These are phyloP conservation scores for Hirtodrosophila alboralis DNA, from an alignment of 2,888 invertebrate species.

Conservation along the genomic window DNA sequence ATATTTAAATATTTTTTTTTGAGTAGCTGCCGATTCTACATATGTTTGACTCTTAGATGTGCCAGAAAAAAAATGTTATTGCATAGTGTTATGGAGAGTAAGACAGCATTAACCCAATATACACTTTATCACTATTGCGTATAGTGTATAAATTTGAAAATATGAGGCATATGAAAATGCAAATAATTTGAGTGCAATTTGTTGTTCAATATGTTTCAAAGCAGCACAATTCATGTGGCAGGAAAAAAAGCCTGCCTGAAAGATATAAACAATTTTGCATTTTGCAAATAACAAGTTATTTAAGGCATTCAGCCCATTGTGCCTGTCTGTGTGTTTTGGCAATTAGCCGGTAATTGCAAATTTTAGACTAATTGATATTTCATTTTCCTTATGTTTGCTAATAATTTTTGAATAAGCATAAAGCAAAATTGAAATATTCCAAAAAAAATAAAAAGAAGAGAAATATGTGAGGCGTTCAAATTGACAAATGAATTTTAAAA, in stretches of 20 bases:
- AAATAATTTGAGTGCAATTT: constrained; percentile 65
- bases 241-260: constrained; percentile 4
- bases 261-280: constrained; percentile 3
- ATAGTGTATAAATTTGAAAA: constrained; percentile 37
- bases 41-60: too few species aligned
- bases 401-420: neutral
- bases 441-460: too few species aligned
- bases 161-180: constrained; percentile 41
- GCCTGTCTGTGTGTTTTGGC: constrained; percentile 4
- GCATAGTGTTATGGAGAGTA: too few species aligned
- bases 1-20: too few species aligned
- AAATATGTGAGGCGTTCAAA: too few species aligned
- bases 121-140: too few species aligned
- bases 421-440: too few species aligned
- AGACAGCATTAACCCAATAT: too few species aligned
- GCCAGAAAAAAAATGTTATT: too few species aligned
- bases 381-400: neutral
- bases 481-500: too few species aligned
- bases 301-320: neutral
- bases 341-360: constrained; percentile 24
- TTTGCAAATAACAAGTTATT: constrained; percentile 1
- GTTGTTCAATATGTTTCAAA: constrained; percentile 40
- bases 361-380: constrained; percentile 31
- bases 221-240: constrained; percentile 17
- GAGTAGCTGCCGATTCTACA: too few species aligned